phyloP scores from a whole-genome alignment of 2,113 vertebrate genomes.

The Bubo blakistoni region DNA sequence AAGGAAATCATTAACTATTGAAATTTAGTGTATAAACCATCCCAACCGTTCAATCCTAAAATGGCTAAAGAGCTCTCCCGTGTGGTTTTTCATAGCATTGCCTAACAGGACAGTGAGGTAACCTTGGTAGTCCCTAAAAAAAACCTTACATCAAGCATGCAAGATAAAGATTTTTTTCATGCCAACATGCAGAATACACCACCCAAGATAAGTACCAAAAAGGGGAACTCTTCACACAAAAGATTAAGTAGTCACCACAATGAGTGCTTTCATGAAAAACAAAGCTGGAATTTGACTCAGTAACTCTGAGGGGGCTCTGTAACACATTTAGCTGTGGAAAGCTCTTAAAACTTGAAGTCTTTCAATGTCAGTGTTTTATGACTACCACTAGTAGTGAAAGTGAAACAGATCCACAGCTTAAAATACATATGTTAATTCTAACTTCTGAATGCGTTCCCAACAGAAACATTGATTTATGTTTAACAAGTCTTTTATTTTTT shows the following conservation, averaged over 20 bases:
- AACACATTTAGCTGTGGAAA: neutral
- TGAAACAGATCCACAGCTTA: neutral
- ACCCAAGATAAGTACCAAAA: constrained; percentile 48
- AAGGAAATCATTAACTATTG: neutral
- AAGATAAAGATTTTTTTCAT: constrained; percentile 56
- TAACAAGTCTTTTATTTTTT: neutral
- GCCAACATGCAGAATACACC: constrained; percentile 73
- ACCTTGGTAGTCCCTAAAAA: neutral
- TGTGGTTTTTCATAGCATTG: constrained; percentile 59
- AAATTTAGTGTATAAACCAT: neutral
- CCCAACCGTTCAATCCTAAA: neutral
- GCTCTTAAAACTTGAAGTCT: neutral
- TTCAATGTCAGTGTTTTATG: neutral
- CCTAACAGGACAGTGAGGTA: neutral
- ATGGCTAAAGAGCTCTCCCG: constrained; percentile 43
- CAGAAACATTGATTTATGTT: neutral
- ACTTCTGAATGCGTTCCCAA: neutral
- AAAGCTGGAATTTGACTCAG: neutral
- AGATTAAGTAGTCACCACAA: constrained; percentile 75
- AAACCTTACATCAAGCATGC: constrained; percentile 65
- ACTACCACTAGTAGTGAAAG: neutral
- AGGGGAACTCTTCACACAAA: constrained; percentile 76
- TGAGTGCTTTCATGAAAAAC: neutral
- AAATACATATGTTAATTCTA: neutral
- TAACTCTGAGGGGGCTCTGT: neutral